Conservation (phyloP, 1,140 invertebrate species). For the Choristoneura fumiferana region DNA sequence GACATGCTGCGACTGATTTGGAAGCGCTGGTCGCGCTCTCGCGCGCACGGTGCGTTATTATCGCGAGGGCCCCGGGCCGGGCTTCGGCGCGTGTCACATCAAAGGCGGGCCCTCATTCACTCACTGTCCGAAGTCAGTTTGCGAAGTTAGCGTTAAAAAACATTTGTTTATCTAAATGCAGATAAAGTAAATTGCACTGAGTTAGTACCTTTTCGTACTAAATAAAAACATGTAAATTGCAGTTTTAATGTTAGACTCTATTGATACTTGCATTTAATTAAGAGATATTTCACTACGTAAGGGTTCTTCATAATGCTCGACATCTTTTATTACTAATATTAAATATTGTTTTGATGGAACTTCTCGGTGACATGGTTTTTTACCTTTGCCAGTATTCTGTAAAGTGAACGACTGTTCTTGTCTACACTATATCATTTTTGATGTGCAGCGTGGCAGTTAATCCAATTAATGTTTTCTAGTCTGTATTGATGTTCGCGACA, state of each 20-base stretch:
- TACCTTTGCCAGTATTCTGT: constrained; percentile 72
- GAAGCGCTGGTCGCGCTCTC: not conserved
- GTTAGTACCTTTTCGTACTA: constrained; percentile 29
- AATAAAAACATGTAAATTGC: constrained; percentile 45
- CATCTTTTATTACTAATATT: constrained; percentile 49
- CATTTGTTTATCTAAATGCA: constrained; percentile 18
- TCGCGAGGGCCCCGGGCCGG: not conserved
- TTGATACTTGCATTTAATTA: constrained; percentile 69
- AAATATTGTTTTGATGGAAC: constrained; percentile 48
- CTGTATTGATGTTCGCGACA: constrained; percentile 56
- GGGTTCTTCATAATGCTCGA: constrained; percentile 48
- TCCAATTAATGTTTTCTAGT: constrained; percentile 66
- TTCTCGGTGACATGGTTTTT: constrained; percentile 43
- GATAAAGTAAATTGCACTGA: constrained; percentile 33
- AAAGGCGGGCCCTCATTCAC: not conserved
- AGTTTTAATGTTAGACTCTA: constrained; percentile 55
- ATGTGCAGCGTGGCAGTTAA: constrained; percentile 38
- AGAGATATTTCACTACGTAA: constrained; percentile 42
- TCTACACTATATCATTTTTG: constrained; percentile 40
- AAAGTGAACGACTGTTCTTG: constrained; percentile 48
- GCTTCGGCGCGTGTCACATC: not conserved
- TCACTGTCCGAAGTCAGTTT: not conserved
- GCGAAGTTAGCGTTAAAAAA: not conserved
- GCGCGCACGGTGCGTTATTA: not conserved
- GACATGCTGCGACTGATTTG: not conserved